Percentiles rank a stretch among this genome's conserved stretches.
phyloP scores from a whole-genome alignment of 1,140 invertebrate species.

The Ectropis grisescens region DNA sequence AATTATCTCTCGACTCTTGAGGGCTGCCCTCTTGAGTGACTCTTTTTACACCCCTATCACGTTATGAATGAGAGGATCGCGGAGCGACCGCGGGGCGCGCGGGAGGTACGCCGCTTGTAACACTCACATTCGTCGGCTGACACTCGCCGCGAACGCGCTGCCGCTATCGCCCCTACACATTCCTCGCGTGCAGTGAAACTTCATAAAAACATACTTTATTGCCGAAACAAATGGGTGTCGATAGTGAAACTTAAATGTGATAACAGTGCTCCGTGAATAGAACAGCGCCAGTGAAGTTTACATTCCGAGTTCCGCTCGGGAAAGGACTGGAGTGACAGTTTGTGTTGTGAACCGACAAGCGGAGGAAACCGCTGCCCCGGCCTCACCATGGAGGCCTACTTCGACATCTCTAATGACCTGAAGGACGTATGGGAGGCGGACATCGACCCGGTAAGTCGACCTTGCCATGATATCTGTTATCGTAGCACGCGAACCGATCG shows the following conservation, averaged over 20 bases:
- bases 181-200: constrained; percentile 58
- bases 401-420: constrained; percentile 78
- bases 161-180: constrained; percentile 22
- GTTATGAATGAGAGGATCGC: constrained; percentile 50
- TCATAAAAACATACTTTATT: constrained; percentile 35
- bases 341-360: constrained; percentile 14
- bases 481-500: constrained; percentile 20
- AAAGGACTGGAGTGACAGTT: constrained; percentile 49
- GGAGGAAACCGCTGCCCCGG: constrained; percentile 42
- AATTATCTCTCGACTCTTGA: constrained; percentile 22
- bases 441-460: constrained; percentile 79
- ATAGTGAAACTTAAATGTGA: constrained; percentile 60
- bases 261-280: constrained; percentile 33
- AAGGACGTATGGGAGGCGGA: constrained; percentile 84
- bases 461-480: constrained; percentile 38
- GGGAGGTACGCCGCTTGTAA: constrained; percentile 19
- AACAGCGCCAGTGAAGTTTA: constrained; percentile 35
- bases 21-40: constrained; percentile 24
- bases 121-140: constrained; percentile 42
- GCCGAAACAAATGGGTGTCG: constrained; percentile 53
- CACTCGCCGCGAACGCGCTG: constrained; percentile 27
- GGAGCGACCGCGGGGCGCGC: constrained; percentile 14
- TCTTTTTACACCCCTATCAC: constrained; percentile 45
- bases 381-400: constrained; percentile 76
- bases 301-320: constrained; percentile 41